phyloP scores from a whole-genome alignment of 2,888 invertebrate species.

The Eilema depressum region DNA sequence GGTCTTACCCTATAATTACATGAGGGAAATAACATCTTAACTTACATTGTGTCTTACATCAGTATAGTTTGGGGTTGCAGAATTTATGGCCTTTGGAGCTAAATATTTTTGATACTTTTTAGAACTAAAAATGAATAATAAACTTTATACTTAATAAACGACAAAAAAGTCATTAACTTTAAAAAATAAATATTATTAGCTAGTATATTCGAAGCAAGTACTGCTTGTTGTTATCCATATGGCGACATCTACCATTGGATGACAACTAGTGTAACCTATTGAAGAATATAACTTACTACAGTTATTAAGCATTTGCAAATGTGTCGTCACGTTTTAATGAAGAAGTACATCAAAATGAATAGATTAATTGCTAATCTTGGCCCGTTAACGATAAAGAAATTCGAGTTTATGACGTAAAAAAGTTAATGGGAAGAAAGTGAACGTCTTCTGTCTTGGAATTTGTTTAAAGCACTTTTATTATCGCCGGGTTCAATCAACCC shows the following conservation, averaged over 20 bases:
- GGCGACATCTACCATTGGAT: too few species aligned
- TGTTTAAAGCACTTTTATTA: not conserved
- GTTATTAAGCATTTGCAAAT: not conserved
- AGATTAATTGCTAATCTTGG: not conserved
- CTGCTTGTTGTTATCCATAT: too few species aligned
- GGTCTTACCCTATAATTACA: not conserved
- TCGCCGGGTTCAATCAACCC: not conserved
- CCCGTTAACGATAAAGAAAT: not conserved
- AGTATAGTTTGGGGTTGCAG: not conserved
- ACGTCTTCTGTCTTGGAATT: not conserved
- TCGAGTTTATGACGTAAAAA: constrained; percentile 2
- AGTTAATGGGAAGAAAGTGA: not conserved
- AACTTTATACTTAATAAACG: too few species aligned
- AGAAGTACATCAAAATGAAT: not conserved
- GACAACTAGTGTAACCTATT: not conserved
- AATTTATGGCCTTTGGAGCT: not conserved
- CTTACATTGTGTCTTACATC: not conserved
- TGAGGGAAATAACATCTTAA: not conserved
- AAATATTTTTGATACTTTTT: constrained; percentile 10
- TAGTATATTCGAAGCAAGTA: too few species aligned
- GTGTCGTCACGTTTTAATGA: not conserved
- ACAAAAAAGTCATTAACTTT: too few species aligned
- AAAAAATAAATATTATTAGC: too few species aligned
- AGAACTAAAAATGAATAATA: not conserved
- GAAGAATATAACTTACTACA: not conserved